Evolutionary conservation across 2,888 invertebrate genomes (phyloP).

Genomic region (Nasonia oneida): DNA sequence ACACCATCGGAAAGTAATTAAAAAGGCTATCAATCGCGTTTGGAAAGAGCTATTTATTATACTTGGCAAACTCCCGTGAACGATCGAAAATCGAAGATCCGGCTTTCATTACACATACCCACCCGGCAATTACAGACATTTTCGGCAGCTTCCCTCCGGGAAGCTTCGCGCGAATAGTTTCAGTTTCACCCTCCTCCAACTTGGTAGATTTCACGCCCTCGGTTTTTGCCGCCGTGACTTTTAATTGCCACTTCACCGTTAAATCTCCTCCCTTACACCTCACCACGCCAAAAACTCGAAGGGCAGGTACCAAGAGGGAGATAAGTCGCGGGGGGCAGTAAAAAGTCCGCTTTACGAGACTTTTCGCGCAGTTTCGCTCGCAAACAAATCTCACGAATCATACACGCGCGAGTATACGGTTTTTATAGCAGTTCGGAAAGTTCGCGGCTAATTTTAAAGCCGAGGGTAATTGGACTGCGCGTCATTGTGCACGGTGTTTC

Average conservation of each 20-base stretch:
- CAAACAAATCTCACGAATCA: conserved; percentile 36
- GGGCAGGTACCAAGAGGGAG: not conserved
- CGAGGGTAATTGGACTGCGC: not conserved
- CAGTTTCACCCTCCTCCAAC: too few relatives aligned
- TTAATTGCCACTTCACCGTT: conserved; percentile 46
- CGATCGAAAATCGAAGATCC: not conserved
- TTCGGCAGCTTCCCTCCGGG: not conserved
- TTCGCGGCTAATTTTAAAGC: not conserved
- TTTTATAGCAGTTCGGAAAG: conserved; percentile 1
- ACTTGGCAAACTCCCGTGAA: not conserved
- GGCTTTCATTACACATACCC: not conserved
- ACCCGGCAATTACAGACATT: not conserved
- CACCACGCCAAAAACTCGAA: conserved; percentile 1
- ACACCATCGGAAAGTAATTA: not conserved
- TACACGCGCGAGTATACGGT: not conserved
- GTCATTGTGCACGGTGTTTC: not conserved
- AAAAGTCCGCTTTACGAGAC: conserved; percentile 12
- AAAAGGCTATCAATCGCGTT: not conserved
- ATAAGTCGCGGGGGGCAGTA: conserved; percentile 11
- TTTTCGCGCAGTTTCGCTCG: conserved; percentile 7
- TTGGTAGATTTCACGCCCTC: not conserved
- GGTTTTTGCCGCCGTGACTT: conserved; percentile 17
- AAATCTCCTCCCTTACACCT: not conserved
- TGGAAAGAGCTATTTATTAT: not conserved
- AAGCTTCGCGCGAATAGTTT: not conserved